These are phyloP conservation scores for Phoxinus phoxinus DNA, from an alignment of 2,113 vertebrate species.

Conservation along the genomic window DNA sequence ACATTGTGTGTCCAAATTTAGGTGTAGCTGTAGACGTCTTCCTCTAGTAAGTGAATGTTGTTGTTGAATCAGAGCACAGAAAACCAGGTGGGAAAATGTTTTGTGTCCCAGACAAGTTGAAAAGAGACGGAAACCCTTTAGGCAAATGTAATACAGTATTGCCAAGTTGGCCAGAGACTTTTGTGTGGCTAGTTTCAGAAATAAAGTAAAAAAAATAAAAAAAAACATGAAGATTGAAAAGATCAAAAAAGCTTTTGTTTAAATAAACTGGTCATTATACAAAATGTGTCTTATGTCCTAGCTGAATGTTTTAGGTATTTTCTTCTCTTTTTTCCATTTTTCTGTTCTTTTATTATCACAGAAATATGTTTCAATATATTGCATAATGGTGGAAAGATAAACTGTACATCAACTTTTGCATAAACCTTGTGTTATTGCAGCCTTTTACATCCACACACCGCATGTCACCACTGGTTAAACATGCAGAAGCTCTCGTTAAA, in stretches of 20 bases:
- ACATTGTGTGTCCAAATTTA: conserved; percentile 13
- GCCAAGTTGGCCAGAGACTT: background rate
- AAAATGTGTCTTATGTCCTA: no score
- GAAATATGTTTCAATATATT: background rate
- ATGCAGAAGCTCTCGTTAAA: conserved; percentile 60
- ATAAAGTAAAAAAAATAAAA: conserved; percentile 2
- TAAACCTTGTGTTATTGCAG: conserved; percentile 20
- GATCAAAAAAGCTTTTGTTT: background rate
- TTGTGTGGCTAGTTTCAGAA: conserved; percentile 2
- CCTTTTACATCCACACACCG: background rate
- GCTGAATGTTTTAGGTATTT: background rate
- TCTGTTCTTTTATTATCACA: background rate
- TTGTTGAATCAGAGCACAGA: conserved; percentile 20
- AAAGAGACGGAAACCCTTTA: background rate
- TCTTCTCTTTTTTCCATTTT: background rate
- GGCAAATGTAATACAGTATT: background rate
- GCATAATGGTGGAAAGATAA: background rate
- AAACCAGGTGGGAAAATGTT: conserved; percentile 16
- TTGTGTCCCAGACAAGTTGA: conserved; percentile 2
- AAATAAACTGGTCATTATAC: no score
- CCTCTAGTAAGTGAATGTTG: conserved; percentile 32
- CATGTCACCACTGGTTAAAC: conserved; percentile 49
- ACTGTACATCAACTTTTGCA: background rate
- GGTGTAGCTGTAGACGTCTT: conserved; percentile 33
- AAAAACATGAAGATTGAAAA: background rate